Evolutionary conservation across 2,113 vertebrate species (phyloP).

Genomic region (Tyto alba): DNA sequence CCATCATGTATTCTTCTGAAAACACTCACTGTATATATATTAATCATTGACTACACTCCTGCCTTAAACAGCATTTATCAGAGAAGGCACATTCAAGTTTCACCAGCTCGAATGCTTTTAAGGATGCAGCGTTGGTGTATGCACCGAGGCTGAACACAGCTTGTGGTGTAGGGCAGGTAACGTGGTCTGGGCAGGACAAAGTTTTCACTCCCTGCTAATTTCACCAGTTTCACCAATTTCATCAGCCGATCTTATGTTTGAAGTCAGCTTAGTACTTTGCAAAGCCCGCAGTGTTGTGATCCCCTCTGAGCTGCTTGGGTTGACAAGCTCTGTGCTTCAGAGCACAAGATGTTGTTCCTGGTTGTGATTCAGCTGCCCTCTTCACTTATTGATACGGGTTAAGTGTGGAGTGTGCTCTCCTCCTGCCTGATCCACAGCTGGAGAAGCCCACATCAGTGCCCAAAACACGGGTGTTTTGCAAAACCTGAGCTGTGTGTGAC

Average conservation of each 20-base stretch:
- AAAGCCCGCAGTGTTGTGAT: fast-evolving
- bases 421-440: not conserved
- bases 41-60: fast-evolving
- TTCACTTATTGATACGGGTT: fast-evolving
- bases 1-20: not conserved
- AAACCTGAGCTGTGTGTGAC: not conserved
- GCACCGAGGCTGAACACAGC: not conserved
- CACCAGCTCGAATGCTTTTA: not conserved
- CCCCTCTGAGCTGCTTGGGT: not conserved
- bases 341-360: fast-evolving
- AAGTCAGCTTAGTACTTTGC: not conserved
- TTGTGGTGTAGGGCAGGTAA: not conserved
- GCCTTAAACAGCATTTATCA: not conserved
- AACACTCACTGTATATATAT: not conserved
- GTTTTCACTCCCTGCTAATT: not conserved
- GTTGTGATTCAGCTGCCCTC: not conserved
- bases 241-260: not conserved
- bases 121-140: fast-evolving
- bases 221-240: too few relatives aligned
- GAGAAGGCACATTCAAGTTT: not conserved
- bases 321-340: fast-evolving
- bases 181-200: not conserved
- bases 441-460: not conserved
- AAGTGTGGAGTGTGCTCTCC: fast-evolving
- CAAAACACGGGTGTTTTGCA: fast-evolving